Evolutionary conservation across 2,797 vertebrate species (phyloP).

Genomic region (Pangasius larnaudii): DNA sequence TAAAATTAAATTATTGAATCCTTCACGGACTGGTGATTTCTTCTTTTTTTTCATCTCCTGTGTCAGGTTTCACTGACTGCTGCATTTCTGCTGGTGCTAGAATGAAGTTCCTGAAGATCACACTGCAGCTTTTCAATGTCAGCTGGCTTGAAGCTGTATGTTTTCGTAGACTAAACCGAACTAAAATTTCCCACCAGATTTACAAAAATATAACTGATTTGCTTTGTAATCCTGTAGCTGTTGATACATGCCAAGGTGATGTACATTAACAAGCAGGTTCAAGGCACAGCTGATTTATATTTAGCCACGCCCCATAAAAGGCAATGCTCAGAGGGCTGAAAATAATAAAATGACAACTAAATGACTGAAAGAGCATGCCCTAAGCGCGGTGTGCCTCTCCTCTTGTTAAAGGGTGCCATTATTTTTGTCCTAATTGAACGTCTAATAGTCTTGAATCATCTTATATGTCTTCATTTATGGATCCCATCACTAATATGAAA

Average conservation of each 20-base stretch:
- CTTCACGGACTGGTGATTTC: not conserved
- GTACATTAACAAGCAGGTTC: not conserved
- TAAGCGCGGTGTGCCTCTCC: not conserved
- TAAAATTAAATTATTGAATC: slow-evolving; percentile 13
- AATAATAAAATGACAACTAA: not conserved
- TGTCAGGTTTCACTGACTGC: not conserved
- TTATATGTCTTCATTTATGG: not conserved
- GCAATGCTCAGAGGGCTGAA: not conserved
- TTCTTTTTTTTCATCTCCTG: not conserved
- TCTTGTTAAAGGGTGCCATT: not conserved
- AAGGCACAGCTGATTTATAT: not conserved
- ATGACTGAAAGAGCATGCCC: not conserved
- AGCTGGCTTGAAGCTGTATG: not conserved
- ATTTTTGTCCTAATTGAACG: not conserved
- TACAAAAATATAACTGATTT: not conserved
- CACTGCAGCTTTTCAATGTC: not conserved
- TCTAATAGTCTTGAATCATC: too few relatives aligned
- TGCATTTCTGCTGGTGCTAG: not conserved
- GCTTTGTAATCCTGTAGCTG: not conserved
- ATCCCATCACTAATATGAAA: not conserved
- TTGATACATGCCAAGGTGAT: not conserved
- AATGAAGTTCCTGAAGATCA: not conserved
- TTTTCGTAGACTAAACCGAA: not conserved
- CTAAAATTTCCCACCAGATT: too few relatives aligned
- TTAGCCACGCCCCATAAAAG: not conserved